Base-by-base conservation (phyloP, 2,888 invertebrate species). In the Phaedon cochleariae region DNA sequence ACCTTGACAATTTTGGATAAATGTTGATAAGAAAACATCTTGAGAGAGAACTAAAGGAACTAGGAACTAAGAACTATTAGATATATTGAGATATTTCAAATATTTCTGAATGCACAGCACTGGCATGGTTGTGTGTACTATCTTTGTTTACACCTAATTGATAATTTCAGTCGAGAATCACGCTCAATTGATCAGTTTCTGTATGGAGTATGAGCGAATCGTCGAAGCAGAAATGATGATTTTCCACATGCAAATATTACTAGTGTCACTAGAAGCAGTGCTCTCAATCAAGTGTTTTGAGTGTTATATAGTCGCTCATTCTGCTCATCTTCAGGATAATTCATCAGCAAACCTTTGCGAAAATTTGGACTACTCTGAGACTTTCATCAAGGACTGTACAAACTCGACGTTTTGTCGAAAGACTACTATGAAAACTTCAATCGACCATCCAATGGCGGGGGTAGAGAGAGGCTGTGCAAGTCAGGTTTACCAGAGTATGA, bases 331-430 rank as follows among this genome's bases (percentile, higher is more conserved):
- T 12, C 17, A 60, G 18, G 63, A 60, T 10, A 53, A 62, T 9
- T 4, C 15, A 2, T 26, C 12, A 10, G 64, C 61, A 1, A 68
- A 63, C 29, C 67, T 72, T 2, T 74, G 74, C 62, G 63, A 67
- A 7, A 17, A 70, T 22, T 72, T 74, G 31, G 74, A 73, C 58
- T 67, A 61, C 26, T 71, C 73, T 1, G 52, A 68, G 9, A 53
- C 53, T 9, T 74, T 57, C 57, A 52, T 73, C 37, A 65, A 52
- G 10, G 71, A 72, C n/a, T 74, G 74, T 37, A 67, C 49, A 1
- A 64, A 70, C 22, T 73, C 73, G 9, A 74, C 74, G 1, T 72
- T 72, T 22, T 74, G 74, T 59, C 68, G 67, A 29, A 74, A 67
- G 53, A 68, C 67, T 1, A 61, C 64, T 20, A 55, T 62, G 26